Conservation (phyloP, 2,888 invertebrate species). For the Linyphia triangularis region DNA sequence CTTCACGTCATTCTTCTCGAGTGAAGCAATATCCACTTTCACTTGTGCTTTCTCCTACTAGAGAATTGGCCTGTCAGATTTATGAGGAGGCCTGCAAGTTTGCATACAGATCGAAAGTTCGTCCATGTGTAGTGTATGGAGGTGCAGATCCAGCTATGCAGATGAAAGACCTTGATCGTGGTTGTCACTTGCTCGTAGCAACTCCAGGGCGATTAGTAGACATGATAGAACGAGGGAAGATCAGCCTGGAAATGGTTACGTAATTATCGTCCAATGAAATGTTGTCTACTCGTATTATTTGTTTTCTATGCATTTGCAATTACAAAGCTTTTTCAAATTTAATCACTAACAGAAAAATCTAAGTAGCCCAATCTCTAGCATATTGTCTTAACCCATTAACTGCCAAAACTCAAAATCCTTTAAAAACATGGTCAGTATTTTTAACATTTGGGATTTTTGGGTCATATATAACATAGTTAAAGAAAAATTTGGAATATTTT, state of each 20-base stretch:
- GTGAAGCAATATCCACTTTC: slow-evolving; percentile 98
- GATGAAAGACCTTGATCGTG: slow-evolving; percentile 95
- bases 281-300: too few relatives aligned
- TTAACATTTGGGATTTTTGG: too few relatives aligned
- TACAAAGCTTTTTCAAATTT: too few relatives aligned
- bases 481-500: too few relatives aligned
- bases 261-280: slow-evolving; percentile 75
- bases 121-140: slow-evolving; percentile 98
- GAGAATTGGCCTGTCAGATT: slow-evolving; percentile 99
- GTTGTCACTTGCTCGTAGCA: slow-evolving; percentile 98
- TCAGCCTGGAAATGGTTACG: slow-evolving; percentile 88
- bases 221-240: slow-evolving; percentile 96
- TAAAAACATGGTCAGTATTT: too few relatives aligned
- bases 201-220: slow-evolving; percentile 98
- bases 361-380: too few relatives aligned
- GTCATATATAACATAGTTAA: too few relatives aligned
- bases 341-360: too few relatives aligned
- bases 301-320: too few relatives aligned
- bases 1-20: slow-evolving; percentile 81
- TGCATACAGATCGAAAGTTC: slow-evolving; percentile 96
- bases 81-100: slow-evolving; percentile 99
- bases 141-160: slow-evolving; percentile 95
- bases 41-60: slow-evolving; percentile 96
- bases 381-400: too few relatives aligned
- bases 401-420: too few relatives aligned